phyloP scores from a whole-genome alignment of 2,797 vertebrate genomes.

The Peromyscus eremicus region DNA sequence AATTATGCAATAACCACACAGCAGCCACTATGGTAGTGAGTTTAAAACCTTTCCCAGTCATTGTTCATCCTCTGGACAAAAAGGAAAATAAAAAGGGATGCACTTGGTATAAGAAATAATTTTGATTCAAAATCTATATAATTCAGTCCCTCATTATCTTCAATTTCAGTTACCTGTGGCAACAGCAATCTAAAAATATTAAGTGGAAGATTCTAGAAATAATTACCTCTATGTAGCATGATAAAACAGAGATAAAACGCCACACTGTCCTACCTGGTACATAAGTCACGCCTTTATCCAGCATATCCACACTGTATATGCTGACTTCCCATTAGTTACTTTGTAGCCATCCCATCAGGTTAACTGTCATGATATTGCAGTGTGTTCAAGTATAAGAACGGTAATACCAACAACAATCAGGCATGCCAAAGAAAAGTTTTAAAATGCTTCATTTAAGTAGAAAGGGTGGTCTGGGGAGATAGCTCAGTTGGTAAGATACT shows the following conservation, averaged over 20 bases:
- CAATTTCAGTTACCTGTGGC: not conserved
- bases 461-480: not conserved
- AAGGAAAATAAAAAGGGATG: not conserved
- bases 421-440: not conserved
- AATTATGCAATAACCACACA: not conserved
- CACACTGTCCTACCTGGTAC: not conserved
- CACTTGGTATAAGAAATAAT: not conserved
- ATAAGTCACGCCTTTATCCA: not conserved
- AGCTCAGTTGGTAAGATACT: not conserved
- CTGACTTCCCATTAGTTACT: not conserved
- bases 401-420: not conserved
- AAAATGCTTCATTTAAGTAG: not conserved
- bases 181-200: not conserved
- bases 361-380: not conserved
- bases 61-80: not conserved
- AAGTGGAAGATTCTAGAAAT: not conserved
- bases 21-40: not conserved
- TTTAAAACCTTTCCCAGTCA: slow-evolving; percentile 23
- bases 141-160: not conserved
- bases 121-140: not conserved
- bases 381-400: not conserved
- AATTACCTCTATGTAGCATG: not conserved
- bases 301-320: not conserved
- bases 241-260: not conserved
- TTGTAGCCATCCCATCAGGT: not conserved